Percentiles rank a stretch among this genome's conserved stretches.
Conservation (phyloP, 2,797 vertebrate genomes). For the Tenualosa thibaudeaui region DNA sequence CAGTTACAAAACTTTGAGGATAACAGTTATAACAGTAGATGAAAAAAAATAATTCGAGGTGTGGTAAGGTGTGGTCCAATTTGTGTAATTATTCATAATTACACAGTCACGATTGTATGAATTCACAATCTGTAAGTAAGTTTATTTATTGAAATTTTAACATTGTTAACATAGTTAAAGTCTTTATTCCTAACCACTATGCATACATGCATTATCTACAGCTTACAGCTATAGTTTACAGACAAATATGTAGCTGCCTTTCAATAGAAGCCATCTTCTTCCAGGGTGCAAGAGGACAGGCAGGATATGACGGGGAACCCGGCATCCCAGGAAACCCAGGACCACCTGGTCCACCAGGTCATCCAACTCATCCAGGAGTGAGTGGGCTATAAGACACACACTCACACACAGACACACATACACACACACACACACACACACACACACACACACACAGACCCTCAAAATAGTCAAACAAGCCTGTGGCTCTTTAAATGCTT, state of each 20-base stretch:
- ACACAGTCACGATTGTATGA: background rate
- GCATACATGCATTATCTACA: background rate
- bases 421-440: no score
- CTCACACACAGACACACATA: background rate
- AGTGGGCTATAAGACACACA: constrained; percentile 46
- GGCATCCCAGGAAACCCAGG: constrained; percentile 94
- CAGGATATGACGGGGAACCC: constrained; percentile 93
- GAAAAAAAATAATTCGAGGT: no score
- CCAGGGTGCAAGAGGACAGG: constrained; percentile 85
- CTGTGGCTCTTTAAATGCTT: background rate
- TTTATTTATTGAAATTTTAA: background rate
- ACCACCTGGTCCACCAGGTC: constrained; percentile 89
- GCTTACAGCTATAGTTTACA: no score
- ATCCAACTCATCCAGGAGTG: constrained; percentile 83
- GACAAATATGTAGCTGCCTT: background rate
- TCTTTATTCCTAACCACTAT: background rate
- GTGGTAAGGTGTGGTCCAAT: no score
- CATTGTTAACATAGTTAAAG: background rate
- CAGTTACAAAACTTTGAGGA: background rate
- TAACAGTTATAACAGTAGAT: background rate
- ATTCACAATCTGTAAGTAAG: background rate
- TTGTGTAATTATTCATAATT: background rate
- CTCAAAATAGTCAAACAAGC: background rate
- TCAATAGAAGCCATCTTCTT: constrained; percentile 7
- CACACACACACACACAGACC: background rate